Base-by-base conservation (phyloP, 1,140 invertebrate genomes). In the Calycopis cecrops region DNA sequence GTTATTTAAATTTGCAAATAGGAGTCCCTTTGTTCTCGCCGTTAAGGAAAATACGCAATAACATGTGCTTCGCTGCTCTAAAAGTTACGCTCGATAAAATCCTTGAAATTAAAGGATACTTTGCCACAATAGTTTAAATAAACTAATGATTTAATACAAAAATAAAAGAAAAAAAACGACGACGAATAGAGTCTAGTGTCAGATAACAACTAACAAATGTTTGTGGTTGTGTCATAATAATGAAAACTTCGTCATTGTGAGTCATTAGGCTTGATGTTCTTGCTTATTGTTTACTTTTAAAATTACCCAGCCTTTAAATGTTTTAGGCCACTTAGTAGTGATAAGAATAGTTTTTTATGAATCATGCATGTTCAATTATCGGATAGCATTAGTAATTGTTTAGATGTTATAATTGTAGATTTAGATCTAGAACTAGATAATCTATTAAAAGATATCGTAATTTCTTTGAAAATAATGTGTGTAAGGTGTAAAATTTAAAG, bases 171-270 rank as follows among this genome's bases (percentile, higher is more conserved):
- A 62, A 52, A 57, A 67, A 69, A 63, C 68, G 63, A 73, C 79
- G 71, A 72, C 65, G 65, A 73, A 62, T 69, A 63, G 58, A 65
- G 54, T 49, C 62, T 71, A 71, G 73, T 70, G 76, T 69, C 70
- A 64, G 71, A 69, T 76, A 65, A 71, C 67, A 77, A 84, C 82
- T 84, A 84, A 82, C 69, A 69, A 73, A 71, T 62, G 67, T 69
- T 65, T 71, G 76, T 70, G 70, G 55, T 71, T 71, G 72, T 80
- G 79, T 82, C 80, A 82, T 82, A 75, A 84, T 83, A 84, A 82
- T 86, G 80, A 85, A 69, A 71, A 73, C 68, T 71, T 79, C 79
- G 78, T 78, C 83, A 84, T 81, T 69, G 84, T 87, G 84, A 87
- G 81, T 87, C 84, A 86, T 75, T 76, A 65, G 71, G 67, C 67